phyloP scores from a whole-genome alignment of 2,888 invertebrate genomes.

The Volucella inflata region DNA sequence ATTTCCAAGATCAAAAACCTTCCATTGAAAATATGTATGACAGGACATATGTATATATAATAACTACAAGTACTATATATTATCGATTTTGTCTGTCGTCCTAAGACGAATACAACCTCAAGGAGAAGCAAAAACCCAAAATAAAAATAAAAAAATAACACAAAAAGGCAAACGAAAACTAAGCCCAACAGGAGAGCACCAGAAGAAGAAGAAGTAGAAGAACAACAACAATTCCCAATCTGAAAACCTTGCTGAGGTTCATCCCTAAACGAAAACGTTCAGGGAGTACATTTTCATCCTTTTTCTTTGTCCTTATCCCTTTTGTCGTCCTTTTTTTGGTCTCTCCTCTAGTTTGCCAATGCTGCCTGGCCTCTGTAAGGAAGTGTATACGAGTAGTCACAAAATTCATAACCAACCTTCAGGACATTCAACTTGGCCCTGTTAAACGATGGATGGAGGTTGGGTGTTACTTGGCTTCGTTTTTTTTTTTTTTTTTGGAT shows the following conservation, averaged over 20 bases:
- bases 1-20: constrained; percentile 15
- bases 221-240: constrained; percentile 53
- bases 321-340: constrained; percentile 23
- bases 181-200: constrained; percentile 2
- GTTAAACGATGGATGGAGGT: constrained; percentile 26
- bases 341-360: constrained; percentile 15
- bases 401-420: constrained; percentile 67
- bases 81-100: constrained; percentile 66
- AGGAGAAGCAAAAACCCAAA: constrained; percentile 1
- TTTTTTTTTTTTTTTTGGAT: constrained; percentile 10
- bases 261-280: constrained; percentile 49
- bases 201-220: neutral
- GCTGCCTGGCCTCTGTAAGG: constrained; percentile 26
- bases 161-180: neutral
- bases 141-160: constrained; percentile 10
- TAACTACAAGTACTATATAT: constrained; percentile 37
- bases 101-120: constrained; percentile 34
- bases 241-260: constrained; percentile 40
- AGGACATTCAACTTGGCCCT: constrained; percentile 73
- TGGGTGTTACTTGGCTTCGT: neutral
- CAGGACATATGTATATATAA: constrained; percentile 25
- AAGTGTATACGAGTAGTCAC: constrained; percentile 51
- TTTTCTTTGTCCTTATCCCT: constrained; percentile 48
- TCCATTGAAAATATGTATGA: constrained; percentile 14
- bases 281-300: constrained; percentile 53